phyloP scores from a whole-genome alignment of 2,888 invertebrate species.

The Macrosoma leucophasiata region DNA sequence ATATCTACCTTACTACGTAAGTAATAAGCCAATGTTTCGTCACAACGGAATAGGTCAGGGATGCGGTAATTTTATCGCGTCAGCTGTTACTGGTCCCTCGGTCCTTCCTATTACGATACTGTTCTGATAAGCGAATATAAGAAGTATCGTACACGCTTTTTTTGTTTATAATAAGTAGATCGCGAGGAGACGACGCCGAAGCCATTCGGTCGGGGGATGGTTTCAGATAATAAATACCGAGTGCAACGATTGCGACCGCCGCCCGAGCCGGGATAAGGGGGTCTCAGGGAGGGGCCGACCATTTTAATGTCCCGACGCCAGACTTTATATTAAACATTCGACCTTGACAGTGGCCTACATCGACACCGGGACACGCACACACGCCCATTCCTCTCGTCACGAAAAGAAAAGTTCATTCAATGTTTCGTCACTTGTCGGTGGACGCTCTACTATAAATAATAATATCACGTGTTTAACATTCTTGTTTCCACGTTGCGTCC shows the following conservation, averaged over 20 bases:
- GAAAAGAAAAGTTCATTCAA: constrained; percentile 71
- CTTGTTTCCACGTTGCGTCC: constrained; percentile 36
- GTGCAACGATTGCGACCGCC: constrained; percentile 72
- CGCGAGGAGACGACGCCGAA: constrained; percentile 5
- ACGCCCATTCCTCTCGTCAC: constrained; percentile 61
- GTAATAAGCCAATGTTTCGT: constrained; percentile 41
- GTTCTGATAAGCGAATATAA: constrained; percentile 25
- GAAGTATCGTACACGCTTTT: constrained; percentile 25
- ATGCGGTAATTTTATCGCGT: constrained; percentile 42
- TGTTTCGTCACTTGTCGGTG: constrained; percentile 59
- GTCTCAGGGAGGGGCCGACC: constrained; percentile 68
- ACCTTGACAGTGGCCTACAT: constrained; percentile 75
- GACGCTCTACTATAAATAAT: constrained; percentile 69
- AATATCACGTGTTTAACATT: constrained; percentile 54
- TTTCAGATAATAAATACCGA: constrained; percentile 73
- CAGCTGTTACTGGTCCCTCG: constrained; percentile 39
- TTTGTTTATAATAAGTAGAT: constrained; percentile 25
- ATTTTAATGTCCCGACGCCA: constrained; percentile 75
- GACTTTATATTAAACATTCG: constrained; percentile 77
- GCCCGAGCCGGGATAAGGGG: constrained; percentile 56
- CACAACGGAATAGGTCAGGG: constrained; percentile 45
- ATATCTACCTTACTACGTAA: constrained; percentile 35
- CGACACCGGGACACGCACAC: constrained; percentile 71
- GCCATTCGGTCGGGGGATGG: constrained; percentile 47
- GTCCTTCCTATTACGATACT: constrained; percentile 26